Evolutionary conservation across 2,797 vertebrate genomes (phyloP).

Genomic region (Onychomys arenicola): DNA sequence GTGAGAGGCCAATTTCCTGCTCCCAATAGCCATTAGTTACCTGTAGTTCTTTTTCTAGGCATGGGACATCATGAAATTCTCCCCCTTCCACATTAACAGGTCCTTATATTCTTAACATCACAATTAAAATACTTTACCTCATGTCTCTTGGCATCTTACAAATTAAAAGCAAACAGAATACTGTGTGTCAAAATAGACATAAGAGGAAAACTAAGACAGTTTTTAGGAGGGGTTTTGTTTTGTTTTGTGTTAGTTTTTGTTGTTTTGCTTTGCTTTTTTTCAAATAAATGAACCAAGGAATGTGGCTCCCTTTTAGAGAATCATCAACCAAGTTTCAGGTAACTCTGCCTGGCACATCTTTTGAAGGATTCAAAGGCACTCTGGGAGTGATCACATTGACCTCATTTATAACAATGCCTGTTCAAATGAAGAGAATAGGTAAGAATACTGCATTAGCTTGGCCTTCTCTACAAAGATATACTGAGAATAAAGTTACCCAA

Average conservation of each 20-base stretch:
- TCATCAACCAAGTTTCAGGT: constrained; percentile 57
- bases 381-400: neutral
- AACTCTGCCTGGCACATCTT: constrained; percentile 45
- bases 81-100: neutral
- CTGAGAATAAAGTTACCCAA: constrained; percentile 34
- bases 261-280: neutral
- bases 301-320: constrained; percentile 23
- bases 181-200: neutral
- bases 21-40: neutral
- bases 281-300: constrained; percentile 59
- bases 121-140: neutral
- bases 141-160: neutral
- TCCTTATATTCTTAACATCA: constrained; percentile 32
- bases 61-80: neutral
- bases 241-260: neutral
- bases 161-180: neutral
- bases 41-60: neutral
- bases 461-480: constrained; percentile 44
- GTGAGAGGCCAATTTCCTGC: neutral
- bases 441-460: neutral
- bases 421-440: constrained; percentile 55
- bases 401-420: constrained; percentile 56
- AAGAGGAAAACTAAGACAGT: constrained; percentile 12
- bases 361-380: constrained; percentile 65
- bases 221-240: neutral